Base-by-base conservation (phyloP, 2,113 vertebrate species). In the Porphyrio hochstetteri region DNA sequence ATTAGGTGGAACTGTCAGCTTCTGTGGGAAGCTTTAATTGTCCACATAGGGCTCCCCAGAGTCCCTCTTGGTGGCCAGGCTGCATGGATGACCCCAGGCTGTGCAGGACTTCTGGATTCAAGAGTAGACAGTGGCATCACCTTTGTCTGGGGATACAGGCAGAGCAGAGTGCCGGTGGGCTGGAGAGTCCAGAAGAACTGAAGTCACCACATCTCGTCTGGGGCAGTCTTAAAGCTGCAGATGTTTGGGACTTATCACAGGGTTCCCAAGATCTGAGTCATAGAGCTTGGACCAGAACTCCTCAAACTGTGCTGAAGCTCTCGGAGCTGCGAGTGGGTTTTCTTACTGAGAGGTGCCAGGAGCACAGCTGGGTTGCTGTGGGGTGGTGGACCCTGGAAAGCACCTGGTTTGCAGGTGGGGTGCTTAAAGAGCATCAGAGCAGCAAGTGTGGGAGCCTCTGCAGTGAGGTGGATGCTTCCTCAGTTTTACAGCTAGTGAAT, bases 31-130 rank as follows among this genome's bases (percentile, higher is more conserved):
- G 36, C 28, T 56, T 28, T 68, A 3, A 2, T 27, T 52, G 55
- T 6, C 46, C 7, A 9, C 7, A 3, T 4, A 9, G 24, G 27
- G 78, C 7, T 68, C 40, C 24, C 8, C 17, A 27, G 7, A 18
- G 13, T 69, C 29, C 5, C 8, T 50, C 15, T 9, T 0, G 0
- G n/a, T 0, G 3, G 13, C 18, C n/a, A 8, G 63, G 12, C 35
- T 57, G 70, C 0, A 0, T 19, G 28, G 33, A 16, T n/a, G 16
- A 36, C 27, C 36, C 50, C 28, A 42, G 59, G 38, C 36, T 72
- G 25, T 35, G 21, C 23, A 25, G 55, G 27, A 7, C 35, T 69
- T 56, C 25, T 72, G 55, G 8, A 1, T 77, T 48, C 2, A 4
- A n/a, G 50, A 57, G 16, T 38, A 82, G 28, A 16, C 16, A 35